Evolutionary conservation across 2,797 vertebrate species (phyloP), one percentile per base, ranked within the genome.

Genomic region (Tiaroga cobitis): DNA sequence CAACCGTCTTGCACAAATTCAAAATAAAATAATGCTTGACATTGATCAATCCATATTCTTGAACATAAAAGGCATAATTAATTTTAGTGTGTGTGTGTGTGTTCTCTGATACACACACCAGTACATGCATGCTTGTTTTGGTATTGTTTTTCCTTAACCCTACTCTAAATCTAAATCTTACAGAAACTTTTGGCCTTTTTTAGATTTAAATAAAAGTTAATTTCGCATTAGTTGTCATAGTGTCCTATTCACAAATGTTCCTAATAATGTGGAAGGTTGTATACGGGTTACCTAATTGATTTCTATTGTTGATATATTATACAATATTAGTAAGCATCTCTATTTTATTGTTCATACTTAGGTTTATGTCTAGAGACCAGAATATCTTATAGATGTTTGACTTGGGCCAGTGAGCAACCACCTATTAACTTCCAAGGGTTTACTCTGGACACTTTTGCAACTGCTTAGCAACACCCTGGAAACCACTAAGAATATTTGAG

Each of bases 391-490:
- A 76, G 74, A 56, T 21, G 24, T 24, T 54, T 54, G 29, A 34
- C 5, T 54, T 75, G 18, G 29, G 18, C 72, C 46, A 54, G 2
- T n/a, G 49, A 37, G 49, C 29, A 76, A 37, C 6, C 7, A 15
- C 49, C 74, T 16, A 76, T 8, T 2, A 37, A n/a, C 32, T n/a
- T 56, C 11, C 32, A 5, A 37, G 32, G 49, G 37, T 56, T 76
- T 32, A 16, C 74, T 76, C 73, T 76, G 2, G 56, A n/a, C 49
- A 24, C 29, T 39, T 76, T 32, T 29, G n/a, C 3, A 10, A 21
- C 72, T 11, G 72, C 72, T 37, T 61, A 79, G 56, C 56, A 63
- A 79, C 39, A 63, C 56, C 37, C 16, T 78, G 61, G 56, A 61
- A 79, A 63, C 56, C 56, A 63, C n/a, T 63, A 4, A 41, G 24